Evolutionary conservation across 2,888 invertebrate genomes (phyloP), one percentile per base, ranked within the genome.

Genomic region (Caenorhabditis panamensis): DNA sequence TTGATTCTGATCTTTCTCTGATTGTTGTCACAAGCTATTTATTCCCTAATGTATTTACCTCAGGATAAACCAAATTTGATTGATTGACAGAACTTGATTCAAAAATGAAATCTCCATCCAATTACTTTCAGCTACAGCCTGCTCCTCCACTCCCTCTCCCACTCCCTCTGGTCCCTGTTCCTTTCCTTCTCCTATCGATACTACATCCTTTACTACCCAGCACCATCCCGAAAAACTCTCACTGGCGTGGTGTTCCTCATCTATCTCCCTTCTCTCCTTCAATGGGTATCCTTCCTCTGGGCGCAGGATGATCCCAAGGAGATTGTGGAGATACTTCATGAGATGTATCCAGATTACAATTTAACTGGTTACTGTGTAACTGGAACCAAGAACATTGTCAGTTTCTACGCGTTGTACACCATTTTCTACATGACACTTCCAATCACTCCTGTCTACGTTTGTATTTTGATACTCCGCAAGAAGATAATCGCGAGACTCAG

Each of bases 91-190:
- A n/a, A n/a, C n/a, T n/a, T n/a, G n/a, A n/a, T n/a, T n/a, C n/a
- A n/a, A n/a, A n/a, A n/a, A n/a, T n/a, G n/a, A n/a, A n/a, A n/a
- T n/a, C n/a, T n/a, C n/a, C n/a, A n/a, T n/a, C n/a, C n/a, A n/a
- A n/a, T n/a, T n/a, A n/a, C n/a, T 77, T 77, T 41, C 78, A 78
- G 78, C 28, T 78, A 78, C 64, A 78, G 78, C 28, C 53, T 78
- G 36, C 71, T 78, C 71, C 59, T 79, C 3, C 79, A 79, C 49
- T 73, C 63, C 36, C 56, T 79, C 0, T 41, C 79, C n/a, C 79
- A 79, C 51, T 67, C 79, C 36, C 68, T 79, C 18, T 79, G 79
- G 79, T 79, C 73, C 2, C 67, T 79, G n/a, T 73, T 79, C 11
- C 68, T 79, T 13, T 79, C 79, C 3, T 79, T 79, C 47, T 79